A percentile compares a stretch with the other conserved stretches of the same genome.
These are phyloP conservation scores for Pseudochromis fuscus DNA, from an alignment of 2,797 vertebrate species.

Conservation along the genomic window DNA sequence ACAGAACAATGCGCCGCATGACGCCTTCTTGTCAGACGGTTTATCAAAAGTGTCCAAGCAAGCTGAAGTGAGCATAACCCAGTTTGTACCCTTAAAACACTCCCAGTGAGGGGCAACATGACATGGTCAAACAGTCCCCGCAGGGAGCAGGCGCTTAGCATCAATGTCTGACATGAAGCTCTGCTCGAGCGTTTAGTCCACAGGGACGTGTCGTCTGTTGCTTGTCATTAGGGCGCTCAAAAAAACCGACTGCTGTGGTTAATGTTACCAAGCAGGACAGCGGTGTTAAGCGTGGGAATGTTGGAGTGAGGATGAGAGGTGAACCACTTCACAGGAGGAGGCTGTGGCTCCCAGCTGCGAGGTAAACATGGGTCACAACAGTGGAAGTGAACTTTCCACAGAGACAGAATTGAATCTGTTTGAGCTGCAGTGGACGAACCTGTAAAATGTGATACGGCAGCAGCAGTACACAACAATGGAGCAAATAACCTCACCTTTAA, in stretches of 20 bases:
- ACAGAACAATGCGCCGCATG: constrained; percentile 11
- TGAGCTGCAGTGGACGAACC: constrained; percentile 29
- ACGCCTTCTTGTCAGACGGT: constrained; percentile 36
- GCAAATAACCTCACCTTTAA: constrained; percentile 55
- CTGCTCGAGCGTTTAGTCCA: constrained; percentile 55
- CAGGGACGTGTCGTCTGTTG: constrained; percentile 60
- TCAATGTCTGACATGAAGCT: constrained; percentile 53
- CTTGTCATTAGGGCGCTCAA: constrained; percentile 41
- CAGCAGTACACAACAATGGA: constrained; percentile 36
- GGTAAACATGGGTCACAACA: constrained; percentile 47
- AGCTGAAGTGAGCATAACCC: constrained; percentile 38
- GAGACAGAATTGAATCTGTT: constrained; percentile 21
- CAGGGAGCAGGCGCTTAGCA: constrained; percentile 42
- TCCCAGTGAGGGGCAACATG: constrained; percentile 38
- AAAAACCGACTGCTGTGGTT: constrained; percentile 50
- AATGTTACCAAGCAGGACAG: constrained; percentile 51
- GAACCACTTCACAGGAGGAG: constrained; percentile 53
- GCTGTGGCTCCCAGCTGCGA: constrained; percentile 20
- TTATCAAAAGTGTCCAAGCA: constrained; percentile 39
- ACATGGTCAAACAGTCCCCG: constrained; percentile 39
- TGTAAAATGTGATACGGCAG: constrained; percentile 19
- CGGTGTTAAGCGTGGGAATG: constrained; percentile 62
- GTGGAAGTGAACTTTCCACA: constrained; percentile 26
- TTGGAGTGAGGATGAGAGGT: constrained; percentile 25
- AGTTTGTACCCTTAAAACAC: constrained; percentile 38